These are phyloP conservation scores for Aethes cnicana DNA, from an alignment of 2,888 invertebrate genomes.

Conservation along the genomic window DNA sequence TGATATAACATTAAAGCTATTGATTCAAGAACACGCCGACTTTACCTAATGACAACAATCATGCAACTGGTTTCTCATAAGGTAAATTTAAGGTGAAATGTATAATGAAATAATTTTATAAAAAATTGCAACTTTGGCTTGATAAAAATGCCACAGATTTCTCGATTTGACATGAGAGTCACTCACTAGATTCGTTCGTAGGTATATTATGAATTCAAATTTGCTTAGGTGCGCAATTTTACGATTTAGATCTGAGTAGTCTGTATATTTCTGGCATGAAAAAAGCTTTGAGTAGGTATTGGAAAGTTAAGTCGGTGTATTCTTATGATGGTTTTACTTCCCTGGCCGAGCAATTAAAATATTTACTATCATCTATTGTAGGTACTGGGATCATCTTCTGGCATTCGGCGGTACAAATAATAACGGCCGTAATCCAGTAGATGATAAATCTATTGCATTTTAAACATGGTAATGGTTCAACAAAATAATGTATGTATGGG, in stretches of 20 bases:
- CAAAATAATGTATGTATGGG: constrained; percentile 78
- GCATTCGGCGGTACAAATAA: constrained; percentile 32
- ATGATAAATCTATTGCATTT: constrained; percentile 78
- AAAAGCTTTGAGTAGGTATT: constrained; percentile 36
- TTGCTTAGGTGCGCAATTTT: too few species aligned
- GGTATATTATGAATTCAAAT: too few species aligned
- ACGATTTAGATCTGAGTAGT: too few species aligned
- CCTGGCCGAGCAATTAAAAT: constrained; percentile 69
- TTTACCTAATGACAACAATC: constrained; percentile 46
- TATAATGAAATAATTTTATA: too few species aligned
- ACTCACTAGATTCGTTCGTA: too few species aligned
- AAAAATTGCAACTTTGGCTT: too few species aligned
- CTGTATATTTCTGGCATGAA: too few species aligned
- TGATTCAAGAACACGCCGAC: constrained; percentile 71
- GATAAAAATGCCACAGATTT: too few species aligned
- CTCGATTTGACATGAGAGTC: too few species aligned
- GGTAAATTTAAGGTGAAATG: too few species aligned
- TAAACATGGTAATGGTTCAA: constrained; percentile 76
- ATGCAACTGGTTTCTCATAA: constrained; percentile 27
- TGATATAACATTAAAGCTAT: constrained; percentile 80
- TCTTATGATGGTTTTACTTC: constrained; percentile 54
- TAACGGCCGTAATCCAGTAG: constrained; percentile 38
- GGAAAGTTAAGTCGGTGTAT: constrained; percentile 57
- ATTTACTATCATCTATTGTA: constrained; percentile 75
- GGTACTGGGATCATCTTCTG: constrained; percentile 53